These are phyloP conservation scores for Anthonomus grandis DNA, from an alignment of 1,140 invertebrate genomes.

Conservation along the genomic window DNA sequence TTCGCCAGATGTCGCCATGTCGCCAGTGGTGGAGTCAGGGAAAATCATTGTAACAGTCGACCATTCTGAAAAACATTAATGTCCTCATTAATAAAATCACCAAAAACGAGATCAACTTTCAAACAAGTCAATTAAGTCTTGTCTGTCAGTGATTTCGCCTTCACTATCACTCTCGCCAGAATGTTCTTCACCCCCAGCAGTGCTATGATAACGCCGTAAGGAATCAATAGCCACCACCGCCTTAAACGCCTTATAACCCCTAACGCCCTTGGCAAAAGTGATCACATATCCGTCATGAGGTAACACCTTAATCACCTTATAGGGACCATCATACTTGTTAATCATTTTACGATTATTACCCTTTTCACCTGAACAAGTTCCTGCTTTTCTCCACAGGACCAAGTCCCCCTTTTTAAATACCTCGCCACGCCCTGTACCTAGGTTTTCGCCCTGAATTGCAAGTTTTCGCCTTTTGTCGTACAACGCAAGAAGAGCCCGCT, in stretches of 20 bases:
- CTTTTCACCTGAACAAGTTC: conserved; percentile 4
- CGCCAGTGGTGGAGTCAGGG: too few species aligned
- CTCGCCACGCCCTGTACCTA: too few species aligned
- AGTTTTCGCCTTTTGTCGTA: too few species aligned
- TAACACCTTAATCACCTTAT: conserved; percentile 36
- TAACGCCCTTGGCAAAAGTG: conserved; percentile 10
- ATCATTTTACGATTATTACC: conserved; percentile 13
- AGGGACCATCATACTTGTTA: conserved; percentile 28
- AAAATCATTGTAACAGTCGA: conserved; percentile 24
- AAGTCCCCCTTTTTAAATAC: too few species aligned
- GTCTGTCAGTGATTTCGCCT: background rate
- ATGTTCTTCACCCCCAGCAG: background rate
- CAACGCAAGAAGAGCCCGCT: too few species aligned
- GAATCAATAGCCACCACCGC: conserved; percentile 10
- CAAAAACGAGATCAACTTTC: too few species aligned
- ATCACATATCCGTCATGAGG: conserved; percentile 43
- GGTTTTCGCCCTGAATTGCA: too few species aligned
- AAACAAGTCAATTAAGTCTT: conserved; percentile 1
- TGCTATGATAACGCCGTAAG: conserved; percentile 13
- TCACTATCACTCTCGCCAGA: background rate
- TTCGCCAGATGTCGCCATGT: too few species aligned
- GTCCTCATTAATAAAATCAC: conserved; percentile 26
- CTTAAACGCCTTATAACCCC: conserved; percentile 20
- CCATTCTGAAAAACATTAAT: conserved; percentile 20
- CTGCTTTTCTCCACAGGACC: conserved; percentile 16